A percentile compares a stretch with the other conserved stretches of the same genome.
Conservation (phyloP, 1,140 invertebrate species). For the Manduca sexta region DNA sequence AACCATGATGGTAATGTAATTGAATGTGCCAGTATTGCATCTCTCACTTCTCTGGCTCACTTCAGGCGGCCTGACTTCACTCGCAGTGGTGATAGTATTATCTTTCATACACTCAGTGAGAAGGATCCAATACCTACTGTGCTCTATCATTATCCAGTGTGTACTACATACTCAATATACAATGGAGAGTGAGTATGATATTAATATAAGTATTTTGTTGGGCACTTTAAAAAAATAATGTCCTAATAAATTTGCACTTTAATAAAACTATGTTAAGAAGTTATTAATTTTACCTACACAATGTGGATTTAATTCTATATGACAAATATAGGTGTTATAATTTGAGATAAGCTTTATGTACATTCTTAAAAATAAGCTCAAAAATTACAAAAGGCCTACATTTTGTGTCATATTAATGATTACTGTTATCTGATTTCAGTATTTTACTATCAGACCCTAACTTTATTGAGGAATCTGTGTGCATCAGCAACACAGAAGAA, state of each 20-base stretch:
- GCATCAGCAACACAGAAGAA: slow-evolving; percentile 81
- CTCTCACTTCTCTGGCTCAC: slow-evolving; percentile 89
- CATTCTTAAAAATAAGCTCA: not conserved
- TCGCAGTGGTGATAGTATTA: slow-evolving; percentile 86
- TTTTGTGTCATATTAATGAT: too few species aligned
- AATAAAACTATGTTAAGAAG: too few species aligned
- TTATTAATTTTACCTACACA: too few species aligned
- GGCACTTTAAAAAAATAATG: too few species aligned
- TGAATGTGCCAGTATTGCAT: slow-evolving; percentile 92
- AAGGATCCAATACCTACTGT: slow-evolving; percentile 90
- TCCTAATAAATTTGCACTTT: too few species aligned
- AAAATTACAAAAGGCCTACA: not conserved
- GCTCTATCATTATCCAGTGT: slow-evolving; percentile 92
- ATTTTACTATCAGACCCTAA: slow-evolving; percentile 64
- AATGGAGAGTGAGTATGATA: slow-evolving; percentile 76
- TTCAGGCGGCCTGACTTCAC: slow-evolving; percentile 94
- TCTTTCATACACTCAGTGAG: slow-evolving; percentile 86
- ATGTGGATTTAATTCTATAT: too few species aligned
- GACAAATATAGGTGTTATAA: too few species aligned
- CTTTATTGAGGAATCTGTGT: slow-evolving; percentile 63
- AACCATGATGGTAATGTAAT: slow-evolving; percentile 96
- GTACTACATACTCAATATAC: slow-evolving; percentile 90
- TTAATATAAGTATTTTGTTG: too few species aligned
- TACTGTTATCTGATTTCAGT: slow-evolving; percentile 35
- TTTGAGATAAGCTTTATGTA: too few species aligned